Evolutionary conservation across 23 tunicate genomes (phyloP), one percentile per base, ranked within the genome.

Genomic region (Aplidium turbinatum): DNA sequence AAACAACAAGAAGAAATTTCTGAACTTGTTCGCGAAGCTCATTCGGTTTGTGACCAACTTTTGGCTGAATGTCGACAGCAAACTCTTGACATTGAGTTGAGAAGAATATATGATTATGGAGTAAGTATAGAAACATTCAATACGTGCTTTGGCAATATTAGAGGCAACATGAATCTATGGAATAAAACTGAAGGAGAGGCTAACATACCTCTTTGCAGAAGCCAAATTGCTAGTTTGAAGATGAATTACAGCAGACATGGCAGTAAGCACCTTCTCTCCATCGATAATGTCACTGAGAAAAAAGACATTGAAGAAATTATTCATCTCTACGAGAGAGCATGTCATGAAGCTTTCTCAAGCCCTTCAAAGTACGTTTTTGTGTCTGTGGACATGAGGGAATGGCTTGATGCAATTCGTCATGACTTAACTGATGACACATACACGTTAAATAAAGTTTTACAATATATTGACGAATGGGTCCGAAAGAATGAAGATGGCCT

Each of bases 351-450:
- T n/a, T n/a, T n/a, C n/a, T n/a, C n/a, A n/a, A n/a, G n/a, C n/a
- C n/a, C n/a, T n/a, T n/a, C n/a, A n/a, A n/a, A n/a, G n/a, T n/a
- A n/a, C n/a, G n/a, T n/a, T n/a, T n/a, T n/a, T n/a, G n/a, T 85
- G 0, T 76, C 78, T 0, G 46, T 33, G 21, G 71, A 85, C 51
- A 79, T 77, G 73, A 35, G 67, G 0, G 91, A 85, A 40, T 85
- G 91, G 91, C 47, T 85, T 2, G 70, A 85, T n/a, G 91, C 83
- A 0, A 77, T 85, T 42, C 91, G 91, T 0, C 91, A 77, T 36
- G 70, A 47, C 0, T 0, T 57, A 18, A 16, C 31, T 0, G 21
- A 18, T 13, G 52, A 68, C 30, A n/a, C 45, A 4, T 85, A 77
- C 32, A 1, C 39, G 0, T 73, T 85, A 11, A 35, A 42, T n/a